Evolutionary conservation across 2,888 invertebrate species (phyloP).

Genomic region (Steinernema carpocapsae): DNA sequence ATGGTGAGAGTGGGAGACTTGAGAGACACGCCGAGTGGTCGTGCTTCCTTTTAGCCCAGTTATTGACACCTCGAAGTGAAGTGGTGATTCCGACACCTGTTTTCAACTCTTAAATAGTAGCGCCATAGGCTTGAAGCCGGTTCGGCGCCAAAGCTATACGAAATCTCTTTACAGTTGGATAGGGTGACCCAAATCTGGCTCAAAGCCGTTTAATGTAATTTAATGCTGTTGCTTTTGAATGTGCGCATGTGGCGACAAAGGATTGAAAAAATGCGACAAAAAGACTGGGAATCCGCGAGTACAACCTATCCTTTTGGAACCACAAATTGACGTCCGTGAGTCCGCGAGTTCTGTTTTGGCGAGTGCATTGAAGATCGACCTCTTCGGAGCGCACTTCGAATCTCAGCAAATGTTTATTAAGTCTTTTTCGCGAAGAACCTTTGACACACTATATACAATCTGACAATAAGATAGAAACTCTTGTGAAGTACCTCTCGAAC

Average conservation of each 20-base stretch:
- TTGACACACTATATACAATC: constrained; percentile 14
- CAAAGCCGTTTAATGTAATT: constrained; percentile 35
- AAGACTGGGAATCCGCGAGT: constrained; percentile 21
- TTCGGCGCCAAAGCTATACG: constrained; percentile 32
- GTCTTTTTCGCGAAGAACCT: neutral
- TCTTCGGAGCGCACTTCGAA: neutral
- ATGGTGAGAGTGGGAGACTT: constrained; percentile 24
- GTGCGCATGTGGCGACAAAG: constrained; percentile 7
- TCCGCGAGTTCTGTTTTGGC: neutral
- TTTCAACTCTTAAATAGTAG: constrained; percentile 22
- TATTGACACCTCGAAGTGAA: constrained; percentile 34
- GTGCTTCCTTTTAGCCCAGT: constrained; percentile 35
- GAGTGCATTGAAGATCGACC: no score
- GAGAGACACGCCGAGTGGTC: constrained; percentile 31
- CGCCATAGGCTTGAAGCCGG: constrained; percentile 28
- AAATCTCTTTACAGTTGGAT: constrained; percentile 34
- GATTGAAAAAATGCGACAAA: constrained; percentile 34
- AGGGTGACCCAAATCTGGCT: constrained; percentile 33
- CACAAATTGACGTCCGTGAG: neutral
- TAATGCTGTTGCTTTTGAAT: constrained; percentile 33
- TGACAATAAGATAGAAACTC: neutral
- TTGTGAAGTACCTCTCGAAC: constrained; percentile 1
- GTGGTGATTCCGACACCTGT: constrained; percentile 33
- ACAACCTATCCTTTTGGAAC: constrained; percentile 31
- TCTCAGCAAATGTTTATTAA: neutral